A percentile compares a stretch with the other conserved stretches of the same genome.
Evolutionary conservation across 1,140 invertebrate species (phyloP).

Genomic region (Drosophila lacteicornis): DNA sequence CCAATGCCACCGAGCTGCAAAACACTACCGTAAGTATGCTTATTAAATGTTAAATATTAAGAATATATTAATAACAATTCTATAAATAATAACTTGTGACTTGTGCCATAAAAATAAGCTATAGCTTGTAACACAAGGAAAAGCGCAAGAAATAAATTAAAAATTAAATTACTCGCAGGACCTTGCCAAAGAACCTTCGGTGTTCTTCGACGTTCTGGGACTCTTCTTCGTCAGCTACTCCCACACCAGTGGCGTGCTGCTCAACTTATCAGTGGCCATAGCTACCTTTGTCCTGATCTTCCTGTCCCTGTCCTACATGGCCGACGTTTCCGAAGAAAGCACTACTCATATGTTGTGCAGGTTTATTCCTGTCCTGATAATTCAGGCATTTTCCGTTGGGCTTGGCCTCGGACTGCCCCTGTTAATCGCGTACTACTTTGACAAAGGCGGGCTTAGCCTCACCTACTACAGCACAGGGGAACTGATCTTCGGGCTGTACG

Average conservation of each 20-base stretch:
- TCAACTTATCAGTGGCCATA: constrained; percentile 86
- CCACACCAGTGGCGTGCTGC: constrained; percentile 86
- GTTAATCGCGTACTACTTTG: constrained; percentile 85
- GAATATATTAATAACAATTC: too few species aligned
- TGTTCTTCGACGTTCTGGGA: constrained; percentile 93
- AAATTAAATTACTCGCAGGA: constrained; percentile 75
- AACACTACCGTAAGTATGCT: constrained; percentile 86
- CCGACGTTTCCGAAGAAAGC: constrained; percentile 35
- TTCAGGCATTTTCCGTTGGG: constrained; percentile 60
- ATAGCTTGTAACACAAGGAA: too few species aligned
- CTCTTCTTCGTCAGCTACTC: constrained; percentile 88
- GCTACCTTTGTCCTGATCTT: constrained; percentile 84
- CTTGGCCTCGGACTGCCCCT: constrained; percentile 85
- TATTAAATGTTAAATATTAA: constrained; percentile 84
- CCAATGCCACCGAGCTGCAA: constrained; percentile 87
- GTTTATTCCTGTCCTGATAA: constrained; percentile 49
- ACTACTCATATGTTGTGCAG: constrained; percentile 32
- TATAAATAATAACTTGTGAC: too few species aligned
- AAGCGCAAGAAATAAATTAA: too few species aligned
- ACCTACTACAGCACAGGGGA: constrained; percentile 89
- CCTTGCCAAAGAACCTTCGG: constrained; percentile 86
- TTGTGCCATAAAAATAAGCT: too few species aligned
- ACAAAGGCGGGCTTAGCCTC: constrained; percentile 86
- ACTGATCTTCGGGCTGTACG: constrained; percentile 86
- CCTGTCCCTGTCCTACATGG: constrained; percentile 61